These are phyloP conservation scores for Alloscopus bannaensis DNA, from an alignment of 2,888 invertebrate genomes.

Conservation along the genomic window DNA sequence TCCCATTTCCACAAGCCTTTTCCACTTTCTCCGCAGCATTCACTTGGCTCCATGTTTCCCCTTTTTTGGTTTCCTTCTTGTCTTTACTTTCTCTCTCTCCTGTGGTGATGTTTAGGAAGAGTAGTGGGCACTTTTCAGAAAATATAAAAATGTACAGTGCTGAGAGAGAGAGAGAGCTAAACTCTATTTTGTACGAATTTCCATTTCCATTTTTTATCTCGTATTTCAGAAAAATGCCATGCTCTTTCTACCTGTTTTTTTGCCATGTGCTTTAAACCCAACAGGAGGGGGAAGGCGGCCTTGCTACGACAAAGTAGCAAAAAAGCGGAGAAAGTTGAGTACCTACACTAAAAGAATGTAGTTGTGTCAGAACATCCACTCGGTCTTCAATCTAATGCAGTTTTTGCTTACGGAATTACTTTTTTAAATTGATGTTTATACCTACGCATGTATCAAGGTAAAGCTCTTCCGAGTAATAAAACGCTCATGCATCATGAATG, in stretches of 20 bases:
- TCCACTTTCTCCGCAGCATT: slow-evolving; percentile 14
- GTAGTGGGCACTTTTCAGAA: no score
- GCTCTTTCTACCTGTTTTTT: slow-evolving; percentile 3
- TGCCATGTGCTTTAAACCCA: not conserved
- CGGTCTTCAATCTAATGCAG: no score
- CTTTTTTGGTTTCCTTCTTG: not conserved
- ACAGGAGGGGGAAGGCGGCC: no score
- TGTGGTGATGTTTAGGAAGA: no score
- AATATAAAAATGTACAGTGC: not conserved
- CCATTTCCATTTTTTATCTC: slow-evolving; percentile 12
- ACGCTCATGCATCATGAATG: no score
- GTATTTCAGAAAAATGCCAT: slow-evolving; percentile 13
- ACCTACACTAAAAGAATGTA: no score
- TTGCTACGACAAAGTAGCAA: no score
- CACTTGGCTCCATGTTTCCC: slow-evolving; percentile 11
- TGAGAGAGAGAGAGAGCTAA: not conserved
- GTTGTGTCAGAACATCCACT: no score
- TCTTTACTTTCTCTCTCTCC: slow-evolving; percentile 32
- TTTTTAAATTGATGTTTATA: no score
- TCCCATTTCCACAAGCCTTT: slow-evolving; percentile 50
- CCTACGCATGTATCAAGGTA: not conserved
- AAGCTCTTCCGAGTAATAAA: no score
- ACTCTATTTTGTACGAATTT: slow-evolving; percentile 19
- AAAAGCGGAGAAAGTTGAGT: no score
- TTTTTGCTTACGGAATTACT: no score